Evolutionary conservation across 2,888 invertebrate species (phyloP).

Genomic region (Apantesis nais): DNA sequence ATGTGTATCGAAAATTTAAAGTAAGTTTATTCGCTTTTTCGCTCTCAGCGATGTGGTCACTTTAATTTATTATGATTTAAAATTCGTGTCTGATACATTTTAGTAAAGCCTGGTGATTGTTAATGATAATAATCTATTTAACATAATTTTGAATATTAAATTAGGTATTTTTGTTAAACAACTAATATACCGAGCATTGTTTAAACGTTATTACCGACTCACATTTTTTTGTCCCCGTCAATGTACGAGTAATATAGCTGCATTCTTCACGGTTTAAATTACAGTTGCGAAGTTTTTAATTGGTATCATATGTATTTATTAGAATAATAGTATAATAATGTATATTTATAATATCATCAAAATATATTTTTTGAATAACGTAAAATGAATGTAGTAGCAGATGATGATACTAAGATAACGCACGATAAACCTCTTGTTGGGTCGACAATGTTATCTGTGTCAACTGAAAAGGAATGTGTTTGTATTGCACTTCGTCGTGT

Average conservation of each 20-base stretch:
- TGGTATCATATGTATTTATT: background rate
- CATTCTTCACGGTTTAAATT: background rate
- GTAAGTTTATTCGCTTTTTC: background rate
- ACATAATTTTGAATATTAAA: background rate
- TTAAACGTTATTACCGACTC: background rate
- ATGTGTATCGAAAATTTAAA: background rate
- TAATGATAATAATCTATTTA: background rate
- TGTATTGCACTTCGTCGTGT: slow-evolving; percentile 32
- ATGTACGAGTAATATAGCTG: background rate
- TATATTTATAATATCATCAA: background rate
- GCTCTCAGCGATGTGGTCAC: background rate
- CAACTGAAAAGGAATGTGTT: slow-evolving; percentile 35
- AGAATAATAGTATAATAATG: background rate
- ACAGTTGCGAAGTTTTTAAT: background rate
- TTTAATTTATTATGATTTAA: background rate
- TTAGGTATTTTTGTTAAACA: background rate
- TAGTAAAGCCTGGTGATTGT: background rate
- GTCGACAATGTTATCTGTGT: slow-evolving; percentile 40
- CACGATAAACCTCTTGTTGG: slow-evolving; percentile 20
- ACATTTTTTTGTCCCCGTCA: background rate
- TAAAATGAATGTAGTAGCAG: background rate
- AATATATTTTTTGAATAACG: background rate
- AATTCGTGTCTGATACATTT: background rate
- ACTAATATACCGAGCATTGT: background rate
- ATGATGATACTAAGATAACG: slow-evolving; percentile 18